phyloP scores from a whole-genome alignment of 30 jellyfish, hydroid and myxozoan genomes.

The Pelagia noctiluca region DNA sequence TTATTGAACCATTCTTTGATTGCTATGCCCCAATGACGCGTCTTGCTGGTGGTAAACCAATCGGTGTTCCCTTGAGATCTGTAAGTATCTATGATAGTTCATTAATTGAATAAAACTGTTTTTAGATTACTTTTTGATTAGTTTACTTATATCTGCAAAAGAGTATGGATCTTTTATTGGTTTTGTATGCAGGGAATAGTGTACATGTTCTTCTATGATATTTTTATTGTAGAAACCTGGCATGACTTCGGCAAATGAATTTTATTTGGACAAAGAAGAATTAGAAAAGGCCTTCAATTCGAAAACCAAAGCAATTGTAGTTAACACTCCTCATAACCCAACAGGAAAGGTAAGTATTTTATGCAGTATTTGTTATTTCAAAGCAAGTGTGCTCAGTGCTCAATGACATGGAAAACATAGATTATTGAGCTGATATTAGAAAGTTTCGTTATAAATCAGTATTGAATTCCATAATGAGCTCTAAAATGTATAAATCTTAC shows the following conservation, averaged over 20 bases:
- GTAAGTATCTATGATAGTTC: no score
- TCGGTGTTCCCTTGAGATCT: constrained; percentile 71
- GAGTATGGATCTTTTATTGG: no score
- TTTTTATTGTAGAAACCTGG: constrained; percentile 73
- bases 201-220: no score
- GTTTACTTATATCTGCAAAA: no score
- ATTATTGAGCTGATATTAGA: not conserved
- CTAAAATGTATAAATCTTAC: no score
- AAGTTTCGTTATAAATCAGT: no score
- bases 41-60: constrained; percentile 78
- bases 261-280: constrained; percentile 78
- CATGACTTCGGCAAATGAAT: constrained; percentile 76
- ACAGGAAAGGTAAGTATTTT: constrained; percentile 84
- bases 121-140: no score
- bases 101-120: no score
- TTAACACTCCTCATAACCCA: constrained; percentile 97
- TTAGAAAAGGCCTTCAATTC: constrained; percentile 74
- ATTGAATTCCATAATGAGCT: no score
- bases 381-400: no score
- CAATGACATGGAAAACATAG: not conserved
- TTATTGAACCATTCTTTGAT: constrained; percentile 92
- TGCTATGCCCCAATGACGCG: constrained; percentile 77
- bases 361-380: not conserved
- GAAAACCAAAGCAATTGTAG: constrained; percentile 86
- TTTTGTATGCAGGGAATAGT: no score